These are phyloP conservation scores for Acleris emargana DNA, from an alignment of 2,888 invertebrate species.

Conservation along the genomic window DNA sequence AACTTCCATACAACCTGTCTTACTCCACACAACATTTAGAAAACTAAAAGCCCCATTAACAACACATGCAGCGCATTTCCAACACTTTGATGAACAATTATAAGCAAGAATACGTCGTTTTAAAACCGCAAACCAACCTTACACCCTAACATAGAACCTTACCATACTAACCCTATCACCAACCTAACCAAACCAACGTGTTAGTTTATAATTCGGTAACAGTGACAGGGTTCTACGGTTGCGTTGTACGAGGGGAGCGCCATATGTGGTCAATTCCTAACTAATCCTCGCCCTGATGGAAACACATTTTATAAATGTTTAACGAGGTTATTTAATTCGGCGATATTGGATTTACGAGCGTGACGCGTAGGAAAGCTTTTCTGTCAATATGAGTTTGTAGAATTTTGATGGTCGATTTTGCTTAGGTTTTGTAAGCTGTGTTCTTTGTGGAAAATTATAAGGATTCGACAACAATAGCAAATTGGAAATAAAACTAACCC, in stretches of 20 bases:
- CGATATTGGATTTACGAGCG: slow-evolving; percentile 27
- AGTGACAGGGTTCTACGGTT: too few relatives aligned
- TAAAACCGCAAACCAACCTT: slow-evolving; percentile 39
- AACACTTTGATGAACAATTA: slow-evolving; percentile 27
- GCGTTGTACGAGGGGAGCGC: slow-evolving; percentile 49
- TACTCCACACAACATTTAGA: slow-evolving; percentile 26
- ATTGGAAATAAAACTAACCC: too few relatives aligned
- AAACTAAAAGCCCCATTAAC: slow-evolving; percentile 38
- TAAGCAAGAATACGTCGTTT: slow-evolving; percentile 50
- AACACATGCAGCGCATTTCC: slow-evolving; percentile 25
- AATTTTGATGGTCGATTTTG: background rate
- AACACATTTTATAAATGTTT: slow-evolving; percentile 68
- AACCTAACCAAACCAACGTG: too few relatives aligned
- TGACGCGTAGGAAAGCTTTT: slow-evolving; percentile 16
- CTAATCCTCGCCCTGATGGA: slow-evolving; percentile 71
- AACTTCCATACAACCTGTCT: background rate
- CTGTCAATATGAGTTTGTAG: slow-evolving; percentile 22
- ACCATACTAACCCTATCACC: too few relatives aligned
- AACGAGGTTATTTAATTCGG: slow-evolving; percentile 45
- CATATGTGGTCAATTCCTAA: slow-evolving; percentile 76
- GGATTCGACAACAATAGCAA: too few relatives aligned
- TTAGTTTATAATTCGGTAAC: too few relatives aligned
- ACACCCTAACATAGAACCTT: too few relatives aligned
- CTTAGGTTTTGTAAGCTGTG: background rate
- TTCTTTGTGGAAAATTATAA: background rate